A percentile compares a stretch with the other conserved stretches of the same genome.
Conservation (phyloP, 2,797 vertebrate genomes). For the Lithobates pipiens region DNA sequence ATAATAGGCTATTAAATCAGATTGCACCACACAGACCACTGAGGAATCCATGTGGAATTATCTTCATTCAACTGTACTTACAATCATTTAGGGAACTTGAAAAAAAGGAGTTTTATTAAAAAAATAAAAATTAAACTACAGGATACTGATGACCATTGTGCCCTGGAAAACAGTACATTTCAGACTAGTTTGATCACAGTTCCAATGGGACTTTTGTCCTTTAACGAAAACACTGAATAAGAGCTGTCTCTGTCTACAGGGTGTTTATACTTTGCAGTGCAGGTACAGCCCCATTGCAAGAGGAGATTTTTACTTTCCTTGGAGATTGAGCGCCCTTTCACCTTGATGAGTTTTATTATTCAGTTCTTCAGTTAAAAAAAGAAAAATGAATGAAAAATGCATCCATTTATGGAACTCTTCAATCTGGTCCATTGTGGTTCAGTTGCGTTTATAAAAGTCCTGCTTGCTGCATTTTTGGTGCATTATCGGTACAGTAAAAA, state of each 20-base stretch:
- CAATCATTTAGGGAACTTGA: conserved; percentile 34
- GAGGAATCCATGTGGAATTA: conserved; percentile 29
- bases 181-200: background rate
- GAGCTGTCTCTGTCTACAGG: background rate
- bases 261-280: too few species aligned
- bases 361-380: too few species aligned
- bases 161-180: background rate
- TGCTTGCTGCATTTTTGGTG: too few species aligned
- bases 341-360: too few species aligned
- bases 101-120: conserved; percentile 12
- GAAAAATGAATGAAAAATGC: too few species aligned
- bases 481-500: too few species aligned
- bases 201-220: background rate
- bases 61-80: conserved; percentile 65
- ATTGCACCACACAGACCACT: conserved; percentile 41
- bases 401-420: too few species aligned
- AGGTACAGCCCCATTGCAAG: too few species aligned
- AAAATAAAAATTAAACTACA: background rate
- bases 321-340: too few species aligned
- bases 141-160: conserved; percentile 7
- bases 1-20: conserved; percentile 51
- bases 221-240: background rate
- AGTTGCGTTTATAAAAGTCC: too few species aligned
- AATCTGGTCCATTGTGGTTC: too few species aligned
- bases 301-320: too few species aligned